Conservation (phyloP, 2,113 vertebrate species). For the Azemiops feae region DNA sequence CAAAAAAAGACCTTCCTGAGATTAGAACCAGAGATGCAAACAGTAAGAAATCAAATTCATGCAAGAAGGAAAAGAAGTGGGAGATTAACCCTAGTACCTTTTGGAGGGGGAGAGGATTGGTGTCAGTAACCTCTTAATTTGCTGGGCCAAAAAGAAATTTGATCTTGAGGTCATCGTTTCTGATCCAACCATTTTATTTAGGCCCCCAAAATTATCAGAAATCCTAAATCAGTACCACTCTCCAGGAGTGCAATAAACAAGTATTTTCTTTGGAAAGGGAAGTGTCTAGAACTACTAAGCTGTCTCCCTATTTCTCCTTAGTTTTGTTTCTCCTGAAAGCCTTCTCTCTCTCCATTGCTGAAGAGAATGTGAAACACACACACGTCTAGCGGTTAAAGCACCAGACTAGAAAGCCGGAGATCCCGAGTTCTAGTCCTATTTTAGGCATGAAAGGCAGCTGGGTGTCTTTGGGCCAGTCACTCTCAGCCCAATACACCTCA, state of each 20-base stretch:
- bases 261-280: neutral
- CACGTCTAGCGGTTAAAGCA: too few species aligned
- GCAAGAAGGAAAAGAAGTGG: too few species aligned
- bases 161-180: neutral
- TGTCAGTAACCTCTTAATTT: neutral
- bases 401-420: too few species aligned
- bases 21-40: too few species aligned
- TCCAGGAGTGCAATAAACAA: neutral
- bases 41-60: too few species aligned
- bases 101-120: neutral
- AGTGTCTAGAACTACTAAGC: neutral
- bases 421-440: too few species aligned
- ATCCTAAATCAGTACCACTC: neutral
- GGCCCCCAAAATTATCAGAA: slow-evolving; percentile 31
- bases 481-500: too few species aligned
- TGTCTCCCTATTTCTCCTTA: neutral
- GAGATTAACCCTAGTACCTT: neutral
- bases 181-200: neutral
- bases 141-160: neutral
- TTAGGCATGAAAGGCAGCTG: too few species aligned
- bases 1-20: neutral
- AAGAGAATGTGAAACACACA: neutral
- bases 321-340: neutral
- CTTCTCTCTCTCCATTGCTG: neutral
- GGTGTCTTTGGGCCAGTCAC: too few species aligned